phyloP scores from a whole-genome alignment of 2,113 vertebrate species.

The Paratilapia polleni region DNA sequence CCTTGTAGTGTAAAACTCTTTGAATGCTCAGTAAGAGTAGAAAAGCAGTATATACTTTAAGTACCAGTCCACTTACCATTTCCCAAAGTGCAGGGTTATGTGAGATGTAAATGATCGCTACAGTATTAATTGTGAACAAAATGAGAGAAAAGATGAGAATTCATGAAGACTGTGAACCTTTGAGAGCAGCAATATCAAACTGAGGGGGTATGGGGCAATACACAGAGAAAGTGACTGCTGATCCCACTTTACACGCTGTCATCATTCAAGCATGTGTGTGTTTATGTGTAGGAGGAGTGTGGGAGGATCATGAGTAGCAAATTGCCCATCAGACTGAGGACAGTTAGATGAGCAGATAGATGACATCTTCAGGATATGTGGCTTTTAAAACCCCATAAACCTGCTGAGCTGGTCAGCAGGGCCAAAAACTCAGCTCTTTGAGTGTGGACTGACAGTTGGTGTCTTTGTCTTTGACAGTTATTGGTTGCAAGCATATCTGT shows the following conservation, averaged over 20 bases:
- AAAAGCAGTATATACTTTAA: neutral
- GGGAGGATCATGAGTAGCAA: constrained; percentile 12
- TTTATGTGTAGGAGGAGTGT: neutral
- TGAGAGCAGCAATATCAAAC: neutral
- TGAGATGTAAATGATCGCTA: neutral
- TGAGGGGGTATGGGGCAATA: neutral
- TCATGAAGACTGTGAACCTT: neutral
- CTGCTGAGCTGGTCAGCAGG: constrained; percentile 55
- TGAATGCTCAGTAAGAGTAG: neutral
- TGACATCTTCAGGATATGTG: constrained; percentile 46
- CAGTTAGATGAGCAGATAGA: constrained; percentile 12
- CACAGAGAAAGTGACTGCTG: neutral
- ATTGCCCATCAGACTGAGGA: constrained; percentile 47
- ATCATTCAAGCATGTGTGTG: neutral
- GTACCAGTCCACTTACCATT: neutral
- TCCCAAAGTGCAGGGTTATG: neutral
- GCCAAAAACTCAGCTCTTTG: constrained; percentile 39
- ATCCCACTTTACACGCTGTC: neutral
- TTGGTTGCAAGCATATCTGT: constrained; percentile 52
- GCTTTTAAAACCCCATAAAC: constrained; percentile 75
- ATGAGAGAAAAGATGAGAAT: neutral
- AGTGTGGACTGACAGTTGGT: constrained; percentile 63
- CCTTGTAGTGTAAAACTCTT: neutral
- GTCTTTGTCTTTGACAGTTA: constrained; percentile 63
- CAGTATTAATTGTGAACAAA: neutral